Base-by-base conservation (phyloP, 2,113 vertebrate species). In the Phalacrocorax brasilianus region DNA sequence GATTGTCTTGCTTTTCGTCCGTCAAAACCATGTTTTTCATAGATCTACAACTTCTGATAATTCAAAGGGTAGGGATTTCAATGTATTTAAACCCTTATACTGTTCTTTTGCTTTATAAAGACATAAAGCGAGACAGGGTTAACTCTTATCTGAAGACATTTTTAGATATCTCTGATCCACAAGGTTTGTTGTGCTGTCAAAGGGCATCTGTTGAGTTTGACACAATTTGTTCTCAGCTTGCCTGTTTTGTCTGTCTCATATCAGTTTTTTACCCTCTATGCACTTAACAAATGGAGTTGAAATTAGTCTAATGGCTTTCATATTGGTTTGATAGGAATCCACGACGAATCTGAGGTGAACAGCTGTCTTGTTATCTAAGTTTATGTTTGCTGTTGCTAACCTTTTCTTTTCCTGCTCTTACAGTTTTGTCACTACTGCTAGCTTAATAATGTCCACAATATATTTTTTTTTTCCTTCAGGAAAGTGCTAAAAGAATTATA, bases 401-500 rank as follows among this genome's bases (percentile, higher is more conserved):
- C 32, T 86, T 35, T 76, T 50, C 6, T 53, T 61, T 77, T 63
- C 52, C 70, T 81, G 18, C 20, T 83, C 2, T 33, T 79, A 17
- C 0, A 1, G 26, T 74, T 88, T 50, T 75, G 21, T 65, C 26
- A 22, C 28, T 53, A 5, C n/a, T 71, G 30, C 49, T 87, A 45
- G 58, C 24, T 71, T 68, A 56, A n/a, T 70, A 50, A 63, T 33
- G 16, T 9, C 33, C 35, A 21, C 28, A 61, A 33, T 55, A 11
- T 42, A 9, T 73, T 71, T 56, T 44, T 94, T 73, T 56, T 49
- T 94, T 72, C 5, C 88, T 97, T 55, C 90, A 99, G 99, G 95
- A 98, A 97, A 98, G 98, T 2, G 8, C 97, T 68, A 85, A 95
- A 68, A 98, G 99, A 83, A 98, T 99, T 66, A 93, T 9, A 19